Base-by-base conservation (phyloP, 2,797 vertebrate species). In the Acrossocheilus fasciatus region DNA sequence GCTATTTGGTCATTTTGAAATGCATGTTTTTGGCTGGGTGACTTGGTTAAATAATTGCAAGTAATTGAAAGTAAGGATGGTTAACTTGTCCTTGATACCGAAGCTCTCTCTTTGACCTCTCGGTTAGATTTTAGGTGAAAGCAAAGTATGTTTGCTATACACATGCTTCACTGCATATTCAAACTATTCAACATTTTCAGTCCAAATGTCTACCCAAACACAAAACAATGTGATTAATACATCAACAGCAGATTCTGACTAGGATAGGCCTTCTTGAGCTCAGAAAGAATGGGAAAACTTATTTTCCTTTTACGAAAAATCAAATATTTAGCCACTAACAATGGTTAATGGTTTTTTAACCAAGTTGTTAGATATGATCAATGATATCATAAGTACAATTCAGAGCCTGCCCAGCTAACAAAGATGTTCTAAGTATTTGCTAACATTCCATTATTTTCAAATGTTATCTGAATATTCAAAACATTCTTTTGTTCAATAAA, bases 81-180 rank as follows among this genome's bases (percentile, higher is more conserved):
- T 39, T 14, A 54, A 85, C 66, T 77, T 84, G 73, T 47, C 68
- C 50, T 82, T 57, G 23, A 57, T 30, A 8, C 26, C 4, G 6
- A 26, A 23, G 12, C 50, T 14, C 20, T 64, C 9, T 64, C 20
- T 84, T 80, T 80, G 83, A 85, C 83, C 83, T 85, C 68, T 59
- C 14, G 14, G n/a, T 45, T 72, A n/a, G 68, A 52, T 78, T 73
- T 85, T 20, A 80, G 41, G 66, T 85, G 52, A 85, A 85, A 85
- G 84, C 84, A 80, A 72, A 73, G 52, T 12, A 9, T 85, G 84
- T 85, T 85, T 80, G 68, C 76, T 85, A 73, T 72, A 85, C 68
- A 85, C 68, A 85, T 47, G 68, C 76, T 72, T 34, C 39, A 85
- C 30, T 80, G 84, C 76, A 26, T 85, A 18, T 45, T 73, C 14